Evolutionary conservation across 2,797 vertebrate genomes (phyloP).

Genomic region (Chelonia mydas): DNA sequence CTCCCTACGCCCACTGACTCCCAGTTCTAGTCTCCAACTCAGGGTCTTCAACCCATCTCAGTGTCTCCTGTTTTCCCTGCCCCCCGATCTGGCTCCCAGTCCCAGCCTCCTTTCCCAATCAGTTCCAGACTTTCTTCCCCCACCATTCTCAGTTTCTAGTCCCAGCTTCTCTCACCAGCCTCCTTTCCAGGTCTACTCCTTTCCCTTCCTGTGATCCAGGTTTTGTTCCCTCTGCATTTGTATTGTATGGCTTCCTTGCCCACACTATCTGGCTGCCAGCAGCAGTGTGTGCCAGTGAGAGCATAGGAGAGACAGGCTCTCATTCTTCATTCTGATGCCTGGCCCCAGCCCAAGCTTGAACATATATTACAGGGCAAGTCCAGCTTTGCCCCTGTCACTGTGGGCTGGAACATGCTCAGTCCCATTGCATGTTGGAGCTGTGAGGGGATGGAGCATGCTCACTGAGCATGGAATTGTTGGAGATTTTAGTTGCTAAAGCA

Average conservation of each 20-base stretch:
- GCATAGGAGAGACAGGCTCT: not conserved
- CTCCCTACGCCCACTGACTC: not conserved
- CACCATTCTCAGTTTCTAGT: not conserved
- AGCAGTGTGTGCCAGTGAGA: not conserved
- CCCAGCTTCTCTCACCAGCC: not conserved
- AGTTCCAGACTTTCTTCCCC: not conserved
- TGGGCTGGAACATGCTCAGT: not conserved
- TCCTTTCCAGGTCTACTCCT: not conserved
- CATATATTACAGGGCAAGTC: not conserved
- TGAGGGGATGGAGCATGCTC: too few species aligned
- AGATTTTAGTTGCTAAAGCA: not conserved
- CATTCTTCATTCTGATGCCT: not conserved
- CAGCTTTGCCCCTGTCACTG: not conserved
- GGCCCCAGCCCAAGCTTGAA: not conserved
- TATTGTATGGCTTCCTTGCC: not conserved
- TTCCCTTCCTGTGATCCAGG: not conserved
- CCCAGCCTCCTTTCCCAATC: not conserved
- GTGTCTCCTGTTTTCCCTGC: too few species aligned
- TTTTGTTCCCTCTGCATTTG: not conserved
- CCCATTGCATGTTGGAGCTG: not conserved
- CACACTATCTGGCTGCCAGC: not conserved
- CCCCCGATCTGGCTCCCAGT: too few species aligned
- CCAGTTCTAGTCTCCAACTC: not conserved
- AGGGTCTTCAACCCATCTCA: not conserved
- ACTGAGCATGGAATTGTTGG: not conserved